These are phyloP conservation scores for Myotis myotis DNA, from an alignment of 2,797 vertebrate genomes.

Conservation along the genomic window DNA sequence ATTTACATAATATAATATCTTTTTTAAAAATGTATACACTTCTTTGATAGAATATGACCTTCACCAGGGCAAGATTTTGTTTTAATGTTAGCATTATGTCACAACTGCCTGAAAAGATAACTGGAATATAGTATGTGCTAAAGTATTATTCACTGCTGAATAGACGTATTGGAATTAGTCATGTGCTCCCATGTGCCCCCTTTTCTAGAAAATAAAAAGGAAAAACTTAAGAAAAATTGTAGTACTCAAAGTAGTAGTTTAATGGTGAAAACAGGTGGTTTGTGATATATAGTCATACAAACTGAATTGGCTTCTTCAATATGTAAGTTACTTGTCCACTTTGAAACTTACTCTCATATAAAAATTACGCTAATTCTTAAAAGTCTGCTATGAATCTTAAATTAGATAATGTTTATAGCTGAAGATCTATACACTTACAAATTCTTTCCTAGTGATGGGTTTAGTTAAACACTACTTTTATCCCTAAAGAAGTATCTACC, in stretches of 20 bases:
- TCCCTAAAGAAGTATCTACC: neutral
- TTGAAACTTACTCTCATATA: neutral
- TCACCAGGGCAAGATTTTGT: neutral
- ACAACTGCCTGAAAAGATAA: neutral
- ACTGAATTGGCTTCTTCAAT: neutral
- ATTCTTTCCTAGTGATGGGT: neutral
- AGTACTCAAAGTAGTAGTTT: neutral
- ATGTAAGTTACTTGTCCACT: neutral
- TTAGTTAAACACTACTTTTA: slow-evolving; percentile 26
- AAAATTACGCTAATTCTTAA: neutral
- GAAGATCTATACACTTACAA: neutral
- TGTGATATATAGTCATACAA: neutral
- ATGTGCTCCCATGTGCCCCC: neutral
- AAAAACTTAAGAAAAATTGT: neutral
- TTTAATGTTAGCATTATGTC: neutral
- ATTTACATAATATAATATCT: neutral
- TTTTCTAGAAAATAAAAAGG: neutral
- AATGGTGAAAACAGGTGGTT: neutral
- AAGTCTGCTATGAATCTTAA: neutral
- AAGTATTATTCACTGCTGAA: neutral
- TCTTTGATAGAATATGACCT: neutral
- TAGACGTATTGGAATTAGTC: neutral
- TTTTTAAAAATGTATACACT: neutral
- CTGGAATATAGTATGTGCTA: neutral
- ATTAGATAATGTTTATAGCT: neutral